phyloP scores from a whole-genome alignment of 2,797 vertebrate species.

The Gallinago solitaria region DNA sequence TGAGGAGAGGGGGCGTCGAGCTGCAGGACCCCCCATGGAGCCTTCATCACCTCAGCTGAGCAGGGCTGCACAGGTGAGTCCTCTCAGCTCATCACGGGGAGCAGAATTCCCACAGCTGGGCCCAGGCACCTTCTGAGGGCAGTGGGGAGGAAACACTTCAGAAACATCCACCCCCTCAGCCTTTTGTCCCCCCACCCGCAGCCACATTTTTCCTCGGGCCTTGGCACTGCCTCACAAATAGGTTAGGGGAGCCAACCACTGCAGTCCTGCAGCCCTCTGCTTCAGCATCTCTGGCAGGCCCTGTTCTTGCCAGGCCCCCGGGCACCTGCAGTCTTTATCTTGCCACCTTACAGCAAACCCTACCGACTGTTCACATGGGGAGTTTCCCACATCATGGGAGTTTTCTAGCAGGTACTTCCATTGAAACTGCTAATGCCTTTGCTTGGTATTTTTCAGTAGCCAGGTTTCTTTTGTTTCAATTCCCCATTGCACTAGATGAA shows the following conservation, averaged over 20 bases:
- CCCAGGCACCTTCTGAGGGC: not conserved
- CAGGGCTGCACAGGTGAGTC: not conserved
- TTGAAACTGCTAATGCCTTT: not conserved
- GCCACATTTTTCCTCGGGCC: not conserved
- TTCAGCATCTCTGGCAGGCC: no score
- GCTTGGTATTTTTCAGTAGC: not conserved
- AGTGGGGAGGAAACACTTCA: not conserved
- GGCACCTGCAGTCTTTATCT: no score
- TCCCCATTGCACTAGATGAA: not conserved
- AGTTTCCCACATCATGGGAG: not conserved
- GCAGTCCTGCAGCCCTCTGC: not conserved
- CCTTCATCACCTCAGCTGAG: rapidly evolving
- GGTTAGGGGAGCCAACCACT: rapidly evolving
- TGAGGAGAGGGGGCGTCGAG: rapidly evolving
- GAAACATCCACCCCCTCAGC: not conserved
- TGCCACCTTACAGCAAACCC: not conserved
- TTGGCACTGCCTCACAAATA: not conserved
- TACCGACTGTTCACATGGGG: rapidly evolving
- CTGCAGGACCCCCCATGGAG: rapidly evolving
- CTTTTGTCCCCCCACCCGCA: no score
- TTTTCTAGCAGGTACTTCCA: not conserved
- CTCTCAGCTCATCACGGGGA: not conserved
- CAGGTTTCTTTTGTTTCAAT: not conserved
- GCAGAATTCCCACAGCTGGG: not conserved
- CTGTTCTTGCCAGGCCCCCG: no score